phyloP scores from a whole-genome alignment of 2,797 vertebrate genomes.

The Sciurus vulgaris region DNA sequence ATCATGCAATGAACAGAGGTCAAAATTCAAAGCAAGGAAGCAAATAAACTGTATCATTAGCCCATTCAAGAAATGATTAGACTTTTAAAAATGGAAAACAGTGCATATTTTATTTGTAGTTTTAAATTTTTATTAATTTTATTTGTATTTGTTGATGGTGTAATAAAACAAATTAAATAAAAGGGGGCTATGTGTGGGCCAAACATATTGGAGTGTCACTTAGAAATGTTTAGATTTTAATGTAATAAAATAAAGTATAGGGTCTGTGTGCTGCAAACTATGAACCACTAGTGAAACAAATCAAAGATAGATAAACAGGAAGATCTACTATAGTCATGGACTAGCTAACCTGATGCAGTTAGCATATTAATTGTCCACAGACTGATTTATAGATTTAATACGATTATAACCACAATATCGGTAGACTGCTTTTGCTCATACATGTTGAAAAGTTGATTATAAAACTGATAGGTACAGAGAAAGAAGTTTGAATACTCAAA shows the following conservation, averaged over 20 bases:
- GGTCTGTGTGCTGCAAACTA: neutral
- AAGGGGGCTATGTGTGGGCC: neutral
- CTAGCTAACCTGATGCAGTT: neutral
- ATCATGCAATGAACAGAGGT: neutral
- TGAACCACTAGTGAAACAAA: neutral
- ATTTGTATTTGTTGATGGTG: slow-evolving; percentile 4
- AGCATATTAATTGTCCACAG: neutral
- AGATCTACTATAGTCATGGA: neutral
- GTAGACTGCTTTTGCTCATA: neutral
- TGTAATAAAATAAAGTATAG: neutral
- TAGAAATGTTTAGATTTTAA: neutral
- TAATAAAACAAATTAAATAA: slow-evolving; percentile 1
- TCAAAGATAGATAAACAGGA: neutral
- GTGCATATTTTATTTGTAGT: neutral
- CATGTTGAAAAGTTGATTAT: neutral
- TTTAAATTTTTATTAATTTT: neutral
- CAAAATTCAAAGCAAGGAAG: neutral
- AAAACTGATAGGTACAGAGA: neutral
- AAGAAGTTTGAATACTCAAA: neutral
- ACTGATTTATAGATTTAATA: neutral
- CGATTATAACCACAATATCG: neutral
- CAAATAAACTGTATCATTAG: neutral
- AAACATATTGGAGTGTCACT: neutral
- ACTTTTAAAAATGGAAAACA: neutral
- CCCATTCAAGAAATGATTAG: neutral